A percentile compares a stretch with the other conserved stretches of the same genome.
Evolutionary conservation across 30 jellyfish, hydroid and myxozoan genomes (phyloP).

Genomic region (Cassiopea xamachana): DNA sequence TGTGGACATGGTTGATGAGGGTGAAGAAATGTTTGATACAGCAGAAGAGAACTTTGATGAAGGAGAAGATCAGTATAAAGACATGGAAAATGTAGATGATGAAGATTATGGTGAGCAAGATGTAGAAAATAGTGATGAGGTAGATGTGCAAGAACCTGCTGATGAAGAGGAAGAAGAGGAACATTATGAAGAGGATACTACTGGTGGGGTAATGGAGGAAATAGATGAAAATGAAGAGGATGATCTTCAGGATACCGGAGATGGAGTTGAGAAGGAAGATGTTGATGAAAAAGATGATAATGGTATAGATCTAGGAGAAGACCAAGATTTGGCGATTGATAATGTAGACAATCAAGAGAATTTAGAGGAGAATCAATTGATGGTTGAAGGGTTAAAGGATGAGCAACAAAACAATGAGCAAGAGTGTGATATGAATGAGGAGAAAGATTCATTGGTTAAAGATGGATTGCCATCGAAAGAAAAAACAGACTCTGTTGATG

Average conservation of each 20-base stretch:
- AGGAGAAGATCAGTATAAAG: conserved; percentile 5
- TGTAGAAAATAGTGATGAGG: neutral
- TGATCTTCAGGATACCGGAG: conserved; percentile 11
- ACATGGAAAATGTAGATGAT: conserved; percentile 10
- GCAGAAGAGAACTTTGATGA: conserved; percentile 34
- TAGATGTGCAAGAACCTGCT: neutral
- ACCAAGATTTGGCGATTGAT: neutral
- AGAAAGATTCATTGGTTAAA: neutral
- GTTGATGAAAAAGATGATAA: conserved; percentile 25
- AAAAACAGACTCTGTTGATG: neutral
- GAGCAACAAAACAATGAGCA: conserved; percentile 13
- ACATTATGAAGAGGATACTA: conserved; percentile 2
- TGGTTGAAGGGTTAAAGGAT: conserved; percentile 32
- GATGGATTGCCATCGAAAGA: neutral
- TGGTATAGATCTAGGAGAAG: conserved; percentile 22
- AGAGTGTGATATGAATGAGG: conserved; percentile 1
- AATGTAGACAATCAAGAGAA: conserved; percentile 12
- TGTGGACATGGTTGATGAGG: conserved; percentile 40
- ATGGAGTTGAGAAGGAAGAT: conserved; percentile 35
- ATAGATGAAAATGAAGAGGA: conserved; percentile 16
- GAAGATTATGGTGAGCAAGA: conserved; percentile 34
- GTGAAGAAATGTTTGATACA: conserved; percentile 33
- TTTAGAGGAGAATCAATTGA: neutral
- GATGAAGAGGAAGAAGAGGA: conserved; percentile 8
- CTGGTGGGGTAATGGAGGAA: conserved; percentile 9